phyloP scores from a whole-genome alignment of 2,113 vertebrate genomes.

The Meriones unguiculatus region DNA sequence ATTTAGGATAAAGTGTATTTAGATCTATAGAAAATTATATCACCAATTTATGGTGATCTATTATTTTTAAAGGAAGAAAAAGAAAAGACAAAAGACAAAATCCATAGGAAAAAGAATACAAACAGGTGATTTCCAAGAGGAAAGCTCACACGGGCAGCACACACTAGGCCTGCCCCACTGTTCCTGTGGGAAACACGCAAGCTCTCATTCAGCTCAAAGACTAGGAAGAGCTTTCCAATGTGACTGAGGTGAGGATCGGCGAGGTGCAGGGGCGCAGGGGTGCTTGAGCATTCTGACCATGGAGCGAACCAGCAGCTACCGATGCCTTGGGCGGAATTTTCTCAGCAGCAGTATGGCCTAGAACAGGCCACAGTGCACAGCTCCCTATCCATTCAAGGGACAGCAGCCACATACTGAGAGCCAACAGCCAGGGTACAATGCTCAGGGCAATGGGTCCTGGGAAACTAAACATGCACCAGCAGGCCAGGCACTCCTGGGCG shows the following conservation, averaged over 20 bases:
- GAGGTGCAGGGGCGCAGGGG: too few relatives aligned
- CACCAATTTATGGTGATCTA: background rate
- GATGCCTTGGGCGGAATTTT: background rate
- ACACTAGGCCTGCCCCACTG: background rate
- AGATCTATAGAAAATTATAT: too few relatives aligned
- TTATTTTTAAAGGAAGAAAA: background rate
- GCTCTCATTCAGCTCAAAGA: background rate
- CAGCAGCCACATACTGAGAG: background rate
- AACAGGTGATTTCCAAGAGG: background rate
- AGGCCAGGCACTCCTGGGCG: background rate
- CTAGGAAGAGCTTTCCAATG: background rate
- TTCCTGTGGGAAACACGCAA: too few relatives aligned
- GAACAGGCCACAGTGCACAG: background rate
- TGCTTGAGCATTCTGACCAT: background rate
- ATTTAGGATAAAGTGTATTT: background rate
- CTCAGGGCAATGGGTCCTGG: background rate
- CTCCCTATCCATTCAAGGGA: background rate
- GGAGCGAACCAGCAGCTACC: background rate
- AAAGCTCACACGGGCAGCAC: background rate
- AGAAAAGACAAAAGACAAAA: background rate
- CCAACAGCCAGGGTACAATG: background rate
- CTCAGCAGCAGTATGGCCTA: background rate
- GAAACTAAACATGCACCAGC: background rate
- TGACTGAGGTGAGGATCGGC: background rate
- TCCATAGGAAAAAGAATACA: background rate